phyloP scores from a whole-genome alignment of 2,113 vertebrate genomes.

The Mormyrus iriodes region DNA sequence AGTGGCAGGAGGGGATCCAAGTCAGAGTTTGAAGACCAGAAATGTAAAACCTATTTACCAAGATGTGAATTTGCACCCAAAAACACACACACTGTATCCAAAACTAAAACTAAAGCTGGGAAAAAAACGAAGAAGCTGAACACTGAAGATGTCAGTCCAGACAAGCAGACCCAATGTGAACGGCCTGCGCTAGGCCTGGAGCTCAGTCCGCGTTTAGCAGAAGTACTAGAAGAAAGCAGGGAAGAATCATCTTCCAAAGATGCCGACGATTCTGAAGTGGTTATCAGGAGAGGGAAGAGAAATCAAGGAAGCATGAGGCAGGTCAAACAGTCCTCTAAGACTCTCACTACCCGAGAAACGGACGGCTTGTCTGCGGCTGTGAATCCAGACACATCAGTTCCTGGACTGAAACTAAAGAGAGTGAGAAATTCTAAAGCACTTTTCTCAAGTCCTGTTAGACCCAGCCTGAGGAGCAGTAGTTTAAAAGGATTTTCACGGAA shows the following conservation, averaged over 20 bases:
- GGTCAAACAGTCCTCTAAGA: neutral
- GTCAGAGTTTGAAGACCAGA: neutral
- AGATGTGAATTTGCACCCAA: neutral
- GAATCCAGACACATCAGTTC: neutral
- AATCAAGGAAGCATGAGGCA: neutral
- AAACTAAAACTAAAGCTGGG: neutral
- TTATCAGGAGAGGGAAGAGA: neutral
- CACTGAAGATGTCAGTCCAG: neutral
- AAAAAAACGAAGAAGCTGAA: neutral
- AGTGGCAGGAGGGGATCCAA: neutral
- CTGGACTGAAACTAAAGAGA: slow-evolving; percentile 21
- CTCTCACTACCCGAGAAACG: neutral
- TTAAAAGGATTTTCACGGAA: slow-evolving; percentile 12
- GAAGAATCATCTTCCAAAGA: neutral
- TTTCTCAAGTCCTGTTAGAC: neutral
- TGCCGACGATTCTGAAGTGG: neutral
- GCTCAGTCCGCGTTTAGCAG: neutral
- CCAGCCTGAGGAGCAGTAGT: neutral
- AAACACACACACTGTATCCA: neutral
- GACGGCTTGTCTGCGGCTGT: neutral
- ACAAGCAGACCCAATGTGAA: neutral
- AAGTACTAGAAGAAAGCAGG: neutral
- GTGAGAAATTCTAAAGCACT: slow-evolving; percentile 15
- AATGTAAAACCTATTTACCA: neutral
- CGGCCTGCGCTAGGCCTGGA: neutral